phyloP scores from a whole-genome alignment of 2,797 vertebrate species.

The Aplochiton taeniatus region DNA sequence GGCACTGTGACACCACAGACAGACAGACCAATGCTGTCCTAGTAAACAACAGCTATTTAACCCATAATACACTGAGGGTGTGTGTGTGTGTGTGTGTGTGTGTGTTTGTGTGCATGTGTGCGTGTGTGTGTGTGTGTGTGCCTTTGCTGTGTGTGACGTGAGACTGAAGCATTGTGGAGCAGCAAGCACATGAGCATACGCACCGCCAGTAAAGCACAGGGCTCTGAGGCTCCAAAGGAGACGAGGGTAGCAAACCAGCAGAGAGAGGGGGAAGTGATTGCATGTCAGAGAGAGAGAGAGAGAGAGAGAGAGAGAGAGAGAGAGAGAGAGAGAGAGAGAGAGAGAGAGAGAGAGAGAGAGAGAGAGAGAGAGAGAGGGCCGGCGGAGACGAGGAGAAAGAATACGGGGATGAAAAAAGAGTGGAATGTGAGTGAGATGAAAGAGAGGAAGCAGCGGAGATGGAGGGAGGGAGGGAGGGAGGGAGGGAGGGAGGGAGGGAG shows the following conservation, averaged over 20 bases:
- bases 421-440: background rate
- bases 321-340: too few relatives aligned
- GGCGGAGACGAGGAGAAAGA: constrained; percentile 23
- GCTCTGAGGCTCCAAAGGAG: constrained; percentile 39
- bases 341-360: constrained; percentile 39
- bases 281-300: constrained; percentile 57
- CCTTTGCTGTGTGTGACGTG: background rate
- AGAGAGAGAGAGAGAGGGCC: background rate
- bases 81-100: too few relatives aligned
- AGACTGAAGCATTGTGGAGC: too few relatives aligned
- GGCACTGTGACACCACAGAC: background rate
- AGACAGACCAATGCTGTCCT: too few relatives aligned
- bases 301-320: constrained; percentile 36
- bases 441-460: constrained; percentile 36
- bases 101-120: background rate
- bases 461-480: constrained; percentile 40
- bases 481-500: constrained; percentile 27
- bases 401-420: constrained; percentile 35
- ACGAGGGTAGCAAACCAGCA: constrained; percentile 36
- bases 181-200: too few relatives aligned
- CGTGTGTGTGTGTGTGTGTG: background rate
- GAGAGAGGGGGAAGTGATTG: constrained; percentile 56
- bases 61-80: too few relatives aligned
- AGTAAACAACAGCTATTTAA: too few relatives aligned
- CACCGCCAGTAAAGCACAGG: constrained; percentile 37